phyloP scores from a whole-genome alignment of 1,140 invertebrate genomes.

The Lysiphlebus fabarum region DNA sequence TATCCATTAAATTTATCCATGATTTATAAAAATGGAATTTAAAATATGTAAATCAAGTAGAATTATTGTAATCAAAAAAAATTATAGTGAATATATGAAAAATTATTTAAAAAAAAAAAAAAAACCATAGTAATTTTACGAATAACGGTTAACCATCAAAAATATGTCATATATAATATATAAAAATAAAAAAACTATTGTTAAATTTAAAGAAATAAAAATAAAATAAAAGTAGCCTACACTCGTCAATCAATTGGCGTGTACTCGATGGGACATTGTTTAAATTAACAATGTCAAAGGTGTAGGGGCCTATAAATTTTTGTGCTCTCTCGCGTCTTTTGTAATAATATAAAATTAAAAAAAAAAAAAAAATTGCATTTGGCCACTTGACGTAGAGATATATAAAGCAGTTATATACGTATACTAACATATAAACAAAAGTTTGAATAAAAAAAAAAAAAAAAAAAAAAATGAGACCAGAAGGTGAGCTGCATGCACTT shows the following conservation, averaged over 20 bases:
- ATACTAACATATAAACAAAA: no score
- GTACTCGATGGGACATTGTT: conserved; percentile 54
- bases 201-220: conserved; percentile 13
- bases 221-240: conserved; percentile 27
- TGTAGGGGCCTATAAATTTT: conserved; percentile 27
- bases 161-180: conserved; percentile 49
- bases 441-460: not conserved
- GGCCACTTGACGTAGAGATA: conserved; percentile 24
- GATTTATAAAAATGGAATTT: no score
- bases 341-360: conserved; percentile 28
- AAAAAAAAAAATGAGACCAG: not conserved
- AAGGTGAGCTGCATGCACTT: conserved; percentile 12
- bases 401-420: conserved; percentile 18
- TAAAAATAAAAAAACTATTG: conserved; percentile 39
- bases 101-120: no score
- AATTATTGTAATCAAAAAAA: no score
- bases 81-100: no score
- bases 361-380: not conserved
- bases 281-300: conserved; percentile 32
- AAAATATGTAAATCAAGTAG: no score
- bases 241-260: conserved; percentile 50
- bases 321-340: conserved; percentile 30
- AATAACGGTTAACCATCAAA: conserved; percentile 44
- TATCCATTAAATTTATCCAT: not conserved
- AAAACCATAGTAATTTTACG: no score